A percentile compares a stretch with the other conserved stretches of the same genome.
phyloP scores from a whole-genome alignment of 2,888 invertebrate species.

The Gerris lacustris region DNA sequence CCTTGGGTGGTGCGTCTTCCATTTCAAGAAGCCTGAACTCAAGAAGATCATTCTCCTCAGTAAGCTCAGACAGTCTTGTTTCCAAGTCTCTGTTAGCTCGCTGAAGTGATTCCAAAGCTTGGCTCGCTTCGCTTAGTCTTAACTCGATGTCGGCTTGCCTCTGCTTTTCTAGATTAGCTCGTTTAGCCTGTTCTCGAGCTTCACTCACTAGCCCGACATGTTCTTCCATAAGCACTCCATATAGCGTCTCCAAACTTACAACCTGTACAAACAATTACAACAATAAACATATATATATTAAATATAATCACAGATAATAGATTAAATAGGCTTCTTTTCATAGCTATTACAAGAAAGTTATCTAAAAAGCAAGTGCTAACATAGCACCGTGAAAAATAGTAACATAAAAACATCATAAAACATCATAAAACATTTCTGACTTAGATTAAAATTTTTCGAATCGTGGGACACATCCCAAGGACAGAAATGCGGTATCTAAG shows the following conservation, averaged over 20 bases:
- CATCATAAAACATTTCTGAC: no score
- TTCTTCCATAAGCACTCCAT: slow-evolving; percentile 30
- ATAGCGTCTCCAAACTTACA: slow-evolving; percentile 31
- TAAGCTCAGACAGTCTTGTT: slow-evolving; percentile 57
- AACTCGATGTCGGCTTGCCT: slow-evolving; percentile 16
- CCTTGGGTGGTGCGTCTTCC: slow-evolving; percentile 40
- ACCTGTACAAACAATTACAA: slow-evolving; percentile 23
- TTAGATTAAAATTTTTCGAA: no score
- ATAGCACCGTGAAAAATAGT: no score
- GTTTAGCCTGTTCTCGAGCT: slow-evolving; percentile 26
- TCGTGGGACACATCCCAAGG: no score
- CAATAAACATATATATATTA: slow-evolving; percentile 11
- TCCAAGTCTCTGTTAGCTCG: slow-evolving; percentile 39
- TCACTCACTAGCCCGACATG: slow-evolving; percentile 30
- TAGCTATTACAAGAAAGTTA: no score
- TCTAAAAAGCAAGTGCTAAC: no score
- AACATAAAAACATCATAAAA: no score
- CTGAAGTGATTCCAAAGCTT: slow-evolving; percentile 26
- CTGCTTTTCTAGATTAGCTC: slow-evolving; percentile 27
- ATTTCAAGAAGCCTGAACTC: slow-evolving; percentile 67
- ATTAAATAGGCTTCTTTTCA: no score
- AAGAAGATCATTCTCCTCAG: slow-evolving; percentile 66
- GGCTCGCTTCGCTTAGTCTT: slow-evolving; percentile 17
- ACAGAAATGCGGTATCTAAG: no score
- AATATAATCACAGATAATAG: background rate